Conservation (phyloP, 2,888 invertebrate species). For the Drosophila meridiana region DNA sequence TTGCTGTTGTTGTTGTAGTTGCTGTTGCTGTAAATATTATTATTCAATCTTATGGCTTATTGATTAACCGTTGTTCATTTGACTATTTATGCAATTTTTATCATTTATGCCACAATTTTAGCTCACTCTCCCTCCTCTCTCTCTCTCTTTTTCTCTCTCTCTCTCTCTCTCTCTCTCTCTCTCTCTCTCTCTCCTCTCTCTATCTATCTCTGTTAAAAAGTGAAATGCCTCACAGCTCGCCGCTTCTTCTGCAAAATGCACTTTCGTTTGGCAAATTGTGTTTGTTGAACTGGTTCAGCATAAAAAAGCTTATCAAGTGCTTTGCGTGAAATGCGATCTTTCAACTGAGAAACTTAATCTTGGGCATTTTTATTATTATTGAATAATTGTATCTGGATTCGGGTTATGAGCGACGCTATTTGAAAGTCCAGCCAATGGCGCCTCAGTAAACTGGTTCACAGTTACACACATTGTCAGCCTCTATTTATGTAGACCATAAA, state of each 20-base stretch:
- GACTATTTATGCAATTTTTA: conserved; percentile 79
- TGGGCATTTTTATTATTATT: conserved; percentile 7
- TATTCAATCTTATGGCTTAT: conserved; percentile 76
- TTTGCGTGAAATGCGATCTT: conserved; percentile 16
- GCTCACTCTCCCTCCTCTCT: not conserved
- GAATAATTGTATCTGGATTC: conserved; percentile 13
- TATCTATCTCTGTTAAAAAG: not conserved
- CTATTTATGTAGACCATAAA: not conserved
- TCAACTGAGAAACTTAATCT: conserved; percentile 10
- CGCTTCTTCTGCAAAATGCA: conserved; percentile 17
- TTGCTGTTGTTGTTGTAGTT: conserved; percentile 27
- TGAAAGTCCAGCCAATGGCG: conserved; percentile 11
- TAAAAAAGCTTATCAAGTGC: conserved; percentile 10
- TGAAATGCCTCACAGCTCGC: conserved; percentile 7
- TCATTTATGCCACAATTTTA: conserved; percentile 47
- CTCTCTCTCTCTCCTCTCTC: not conserved
- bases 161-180: not conserved
- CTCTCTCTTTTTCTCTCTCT: not conserved
- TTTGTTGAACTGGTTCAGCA: conserved; percentile 13
- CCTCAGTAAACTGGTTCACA: conserved; percentile 6
- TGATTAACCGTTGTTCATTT: conserved; percentile 79
- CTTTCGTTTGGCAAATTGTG: conserved; percentile 15
- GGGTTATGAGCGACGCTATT: conserved; percentile 7
- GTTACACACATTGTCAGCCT: not conserved
- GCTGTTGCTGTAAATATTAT: conserved; percentile 53